These are phyloP conservation scores for Willisornis vidua DNA, from an alignment of 2,113 vertebrate species.

Conservation along the genomic window DNA sequence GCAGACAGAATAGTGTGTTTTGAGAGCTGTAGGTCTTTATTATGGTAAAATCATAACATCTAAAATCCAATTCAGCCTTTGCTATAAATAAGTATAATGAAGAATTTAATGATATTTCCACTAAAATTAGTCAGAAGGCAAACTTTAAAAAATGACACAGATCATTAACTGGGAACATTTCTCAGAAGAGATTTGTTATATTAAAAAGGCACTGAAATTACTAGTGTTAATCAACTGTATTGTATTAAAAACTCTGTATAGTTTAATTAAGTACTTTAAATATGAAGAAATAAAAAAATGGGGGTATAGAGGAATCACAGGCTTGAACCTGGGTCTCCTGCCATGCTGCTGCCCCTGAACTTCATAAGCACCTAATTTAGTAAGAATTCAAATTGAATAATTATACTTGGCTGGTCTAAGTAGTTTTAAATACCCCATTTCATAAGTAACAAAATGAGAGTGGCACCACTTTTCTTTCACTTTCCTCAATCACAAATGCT, in stretches of 20 bases:
- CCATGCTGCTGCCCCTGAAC: not conserved
- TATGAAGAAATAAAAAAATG: conserved; percentile 23
- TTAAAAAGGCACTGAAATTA: conserved; percentile 72
- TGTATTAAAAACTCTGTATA: conserved; percentile 66
- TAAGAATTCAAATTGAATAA: conserved; percentile 18
- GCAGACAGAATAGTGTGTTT: not conserved
- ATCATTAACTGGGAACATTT: conserved; percentile 73
- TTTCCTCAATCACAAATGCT: not conserved
- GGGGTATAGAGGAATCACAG: not conserved
- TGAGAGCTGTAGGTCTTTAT: conserved; percentile 26
- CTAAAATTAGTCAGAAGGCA: conserved; percentile 67
- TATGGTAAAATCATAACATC: conserved; percentile 17
- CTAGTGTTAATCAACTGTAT: conserved; percentile 69
- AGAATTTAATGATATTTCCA: conserved; percentile 57
- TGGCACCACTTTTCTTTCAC: not conserved
- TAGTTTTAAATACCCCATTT: not conserved
- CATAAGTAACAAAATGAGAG: not conserved
- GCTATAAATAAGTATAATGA: conserved; percentile 48
- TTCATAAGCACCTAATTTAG: conserved; percentile 37
- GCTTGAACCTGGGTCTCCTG: not conserved
- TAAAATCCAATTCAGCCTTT: conserved; percentile 33
- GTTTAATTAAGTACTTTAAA: conserved; percentile 73
- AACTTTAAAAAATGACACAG: conserved; percentile 71
- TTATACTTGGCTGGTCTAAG: not conserved
- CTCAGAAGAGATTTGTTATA: conserved; percentile 73